Evolutionary conservation across 2,888 invertebrate genomes (phyloP).

Genomic region (Zootermopsis nevadensis): DNA sequence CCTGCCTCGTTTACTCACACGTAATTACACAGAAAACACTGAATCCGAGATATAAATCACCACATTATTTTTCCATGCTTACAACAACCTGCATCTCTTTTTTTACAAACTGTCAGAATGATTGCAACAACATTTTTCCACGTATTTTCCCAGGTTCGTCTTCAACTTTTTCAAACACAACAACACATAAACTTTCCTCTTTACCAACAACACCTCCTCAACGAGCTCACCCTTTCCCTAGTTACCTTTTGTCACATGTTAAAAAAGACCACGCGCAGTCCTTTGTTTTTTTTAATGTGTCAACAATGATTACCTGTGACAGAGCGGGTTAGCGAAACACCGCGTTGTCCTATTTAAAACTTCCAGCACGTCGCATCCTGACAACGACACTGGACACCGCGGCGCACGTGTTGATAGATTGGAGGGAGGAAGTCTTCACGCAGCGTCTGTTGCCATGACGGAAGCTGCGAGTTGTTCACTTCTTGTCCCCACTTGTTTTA

Average conservation of each 20-base stretch:
- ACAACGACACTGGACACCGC: conserved; percentile 1
- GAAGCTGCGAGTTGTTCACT: conserved; percentile 27
- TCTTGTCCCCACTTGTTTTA: conserved; percentile 41
- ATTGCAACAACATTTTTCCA: too few relatives aligned
- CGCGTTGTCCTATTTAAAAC: conserved; percentile 10
- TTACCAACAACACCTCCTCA: too few relatives aligned
- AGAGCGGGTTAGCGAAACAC: background rate
- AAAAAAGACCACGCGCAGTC: background rate
- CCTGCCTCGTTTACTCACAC: background rate
- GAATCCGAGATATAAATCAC: background rate
- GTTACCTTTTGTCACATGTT: background rate
- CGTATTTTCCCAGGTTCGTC: too few relatives aligned
- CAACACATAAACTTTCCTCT: too few relatives aligned
- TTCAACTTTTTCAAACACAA: too few relatives aligned
- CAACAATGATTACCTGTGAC: conserved; percentile 15
- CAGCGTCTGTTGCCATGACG: conserved; percentile 23
- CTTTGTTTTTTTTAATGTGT: background rate
- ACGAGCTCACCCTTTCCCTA: too few relatives aligned
- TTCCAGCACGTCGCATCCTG: conserved; percentile 16
- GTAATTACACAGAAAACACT: background rate
- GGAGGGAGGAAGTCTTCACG: conserved; percentile 4
- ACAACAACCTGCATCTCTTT: too few relatives aligned
- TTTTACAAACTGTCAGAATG: too few relatives aligned
- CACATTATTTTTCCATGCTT: background rate
- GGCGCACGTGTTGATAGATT: conserved; percentile 16